A percentile compares a stretch with the other conserved stretches of the same genome.
These are phyloP conservation scores for Amphimallon solstitiale DNA, from an alignment of 2,888 invertebrate species.

Conservation along the genomic window DNA sequence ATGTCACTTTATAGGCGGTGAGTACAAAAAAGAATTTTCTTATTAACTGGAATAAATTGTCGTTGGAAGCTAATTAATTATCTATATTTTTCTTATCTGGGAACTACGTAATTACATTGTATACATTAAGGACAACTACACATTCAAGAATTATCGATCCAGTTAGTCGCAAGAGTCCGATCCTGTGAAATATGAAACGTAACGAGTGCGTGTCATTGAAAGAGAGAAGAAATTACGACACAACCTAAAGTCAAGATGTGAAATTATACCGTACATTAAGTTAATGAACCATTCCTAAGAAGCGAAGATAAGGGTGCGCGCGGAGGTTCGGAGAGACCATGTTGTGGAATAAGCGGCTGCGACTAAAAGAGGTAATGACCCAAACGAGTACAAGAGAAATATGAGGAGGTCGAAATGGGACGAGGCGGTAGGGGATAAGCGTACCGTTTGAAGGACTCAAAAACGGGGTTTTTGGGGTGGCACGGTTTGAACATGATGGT, in stretches of 20 bases:
- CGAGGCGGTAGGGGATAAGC: too few relatives aligned
- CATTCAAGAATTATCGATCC: too few relatives aligned
- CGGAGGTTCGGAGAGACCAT: slow-evolving; percentile 1
- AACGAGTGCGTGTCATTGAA: slow-evolving; percentile 23
- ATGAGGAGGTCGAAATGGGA: background rate
- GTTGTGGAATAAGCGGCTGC: slow-evolving; percentile 33
- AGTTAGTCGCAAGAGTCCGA: background rate
- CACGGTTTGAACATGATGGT: background rate
- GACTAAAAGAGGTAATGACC: slow-evolving; percentile 35
- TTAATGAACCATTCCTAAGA: slow-evolving; percentile 43
- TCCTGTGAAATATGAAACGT: slow-evolving; percentile 22
- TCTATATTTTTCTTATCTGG: too few relatives aligned
- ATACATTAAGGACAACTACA: too few relatives aligned
- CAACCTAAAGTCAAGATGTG: slow-evolving; percentile 30
- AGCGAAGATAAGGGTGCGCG: slow-evolving; percentile 24
- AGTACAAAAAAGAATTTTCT: too few relatives aligned
- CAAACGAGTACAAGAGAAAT: slow-evolving; percentile 30
- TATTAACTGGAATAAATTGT: too few relatives aligned
- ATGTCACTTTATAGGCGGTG: too few relatives aligned
- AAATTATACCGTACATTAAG: slow-evolving; percentile 41
- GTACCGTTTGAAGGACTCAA: too few relatives aligned
- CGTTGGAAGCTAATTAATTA: too few relatives aligned
- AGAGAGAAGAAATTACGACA: slow-evolving; percentile 27
- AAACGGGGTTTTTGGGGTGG: too few relatives aligned
- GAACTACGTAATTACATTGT: too few relatives aligned